A percentile compares a stretch with the other conserved stretches of the same genome.
Evolutionary conservation across 2,113 vertebrate species (phyloP).

Genomic region (Lonchura striata): DNA sequence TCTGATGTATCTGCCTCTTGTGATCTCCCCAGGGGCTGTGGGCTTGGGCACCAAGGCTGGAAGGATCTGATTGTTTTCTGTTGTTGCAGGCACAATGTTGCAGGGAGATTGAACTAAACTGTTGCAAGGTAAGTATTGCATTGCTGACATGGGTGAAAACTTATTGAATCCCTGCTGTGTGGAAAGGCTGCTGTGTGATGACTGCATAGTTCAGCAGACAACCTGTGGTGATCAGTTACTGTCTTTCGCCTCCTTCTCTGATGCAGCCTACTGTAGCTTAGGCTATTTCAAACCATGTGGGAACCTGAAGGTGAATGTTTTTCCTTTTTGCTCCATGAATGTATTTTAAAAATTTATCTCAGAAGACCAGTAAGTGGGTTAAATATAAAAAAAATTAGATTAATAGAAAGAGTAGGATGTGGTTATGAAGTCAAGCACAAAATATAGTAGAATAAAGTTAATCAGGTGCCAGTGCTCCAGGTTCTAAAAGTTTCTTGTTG

Average conservation of each 20-base stretch:
- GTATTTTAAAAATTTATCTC: not conserved
- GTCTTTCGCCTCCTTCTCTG: conserved; percentile 68
- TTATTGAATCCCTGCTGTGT: accelerated
- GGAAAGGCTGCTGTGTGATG: conserved; percentile 53
- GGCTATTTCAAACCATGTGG: not conserved
- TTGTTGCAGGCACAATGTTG: not conserved
- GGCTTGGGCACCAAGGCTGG: accelerated
- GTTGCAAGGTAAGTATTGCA: not conserved
- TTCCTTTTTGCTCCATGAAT: not conserved
- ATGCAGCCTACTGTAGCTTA: conserved; percentile 13
- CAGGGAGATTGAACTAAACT: not conserved
- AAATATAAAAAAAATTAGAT: accelerated
- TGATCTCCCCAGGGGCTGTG: not conserved
- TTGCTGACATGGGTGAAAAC: not conserved
- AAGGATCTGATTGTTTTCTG: not conserved
- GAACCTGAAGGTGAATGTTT: not conserved
- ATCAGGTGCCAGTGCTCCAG: not conserved
- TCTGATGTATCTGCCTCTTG: conserved; percentile 62
- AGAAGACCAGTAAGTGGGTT: not conserved
- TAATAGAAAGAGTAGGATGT: not conserved
- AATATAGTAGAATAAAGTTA: not conserved
- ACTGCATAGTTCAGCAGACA: conserved; percentile 72
- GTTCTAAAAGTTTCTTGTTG: not conserved
- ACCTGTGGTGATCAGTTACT: conserved; percentile 24
- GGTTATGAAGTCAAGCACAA: not conserved